Evolutionary conservation across 2,888 invertebrate species (phyloP).

Genomic region (Notocelia uddmanniana): DNA sequence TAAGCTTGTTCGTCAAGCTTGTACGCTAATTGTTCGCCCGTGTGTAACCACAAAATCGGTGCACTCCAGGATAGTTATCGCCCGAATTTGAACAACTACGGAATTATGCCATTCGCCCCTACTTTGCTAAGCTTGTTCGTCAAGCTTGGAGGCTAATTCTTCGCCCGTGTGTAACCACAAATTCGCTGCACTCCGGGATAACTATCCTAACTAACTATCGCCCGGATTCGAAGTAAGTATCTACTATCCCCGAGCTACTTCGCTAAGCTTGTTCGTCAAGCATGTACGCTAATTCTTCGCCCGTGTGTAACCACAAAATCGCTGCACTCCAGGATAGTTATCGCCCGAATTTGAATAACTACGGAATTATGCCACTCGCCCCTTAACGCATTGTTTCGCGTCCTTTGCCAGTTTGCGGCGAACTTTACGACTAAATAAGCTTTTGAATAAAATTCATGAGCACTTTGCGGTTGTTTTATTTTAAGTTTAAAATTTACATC

Average conservation of each 20-base stretch:
- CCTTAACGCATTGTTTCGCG: conserved; percentile 43
- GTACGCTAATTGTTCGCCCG: too few species aligned
- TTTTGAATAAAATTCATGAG: conserved; percentile 29
- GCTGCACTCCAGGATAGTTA: conserved; percentile 60
- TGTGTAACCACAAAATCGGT: too few species aligned
- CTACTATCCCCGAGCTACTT: too few species aligned
- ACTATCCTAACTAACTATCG: too few species aligned
- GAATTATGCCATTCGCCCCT: conserved; percentile 60
- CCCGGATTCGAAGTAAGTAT: too few species aligned
- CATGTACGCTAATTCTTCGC: not conserved
- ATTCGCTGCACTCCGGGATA: too few species aligned
- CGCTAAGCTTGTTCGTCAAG: not conserved
- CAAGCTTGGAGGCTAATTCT: too few species aligned
- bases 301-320: conserved; percentile 53
- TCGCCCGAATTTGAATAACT: conserved; percentile 64
- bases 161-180: too few species aligned
- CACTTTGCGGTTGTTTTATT: not conserved
- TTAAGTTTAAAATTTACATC: not conserved
- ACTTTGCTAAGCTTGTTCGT: too few species aligned
- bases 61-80: too few species aligned
- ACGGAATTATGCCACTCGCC: conserved; percentile 59
- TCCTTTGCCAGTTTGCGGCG: conserved; percentile 47
- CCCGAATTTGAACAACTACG: too few species aligned
- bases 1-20: not conserved
- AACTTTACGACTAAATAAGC: conserved; percentile 23